Evolutionary conservation across 2,113 vertebrate genomes (phyloP), one percentile per base, ranked within the genome.

Genomic region (Canis aureus): DNA sequence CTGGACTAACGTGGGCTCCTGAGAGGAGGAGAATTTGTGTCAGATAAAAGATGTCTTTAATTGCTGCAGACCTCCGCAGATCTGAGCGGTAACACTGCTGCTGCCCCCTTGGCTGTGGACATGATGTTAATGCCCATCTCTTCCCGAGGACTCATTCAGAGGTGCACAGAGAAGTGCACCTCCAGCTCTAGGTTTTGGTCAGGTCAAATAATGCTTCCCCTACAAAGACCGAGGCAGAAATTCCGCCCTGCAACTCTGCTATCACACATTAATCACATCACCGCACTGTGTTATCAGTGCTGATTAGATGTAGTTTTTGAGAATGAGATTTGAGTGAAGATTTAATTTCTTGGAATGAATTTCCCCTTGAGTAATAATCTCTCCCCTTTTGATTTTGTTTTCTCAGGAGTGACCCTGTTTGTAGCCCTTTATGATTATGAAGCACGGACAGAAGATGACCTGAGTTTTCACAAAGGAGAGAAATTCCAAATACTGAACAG

Each of bases 401-500:
- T 96, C 88, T 25, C 98, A 99, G 99, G 99, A 98, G 99, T 99
- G 98, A 99, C 99, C 89, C 99, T 99, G 83, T 99, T 99, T 98
- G 99, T 99, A 98, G 99, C 99, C 13, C 99, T 99, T 97, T 99
- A 99, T 90, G 99, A 99, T 98, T 99, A 99, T 60, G 99, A 99
- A 98, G 99, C 99, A 49, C 99, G 99, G 97, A 99, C 99, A 16
- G 99, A 99, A 98, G 99, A 99, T 97, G 99, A 99, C 98, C 99
- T 99, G 93, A 99, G 99, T 99, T 99, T 99, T 99, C 99, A 99
- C 97, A 99, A 99, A 99, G 99, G 99, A 99, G 99, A 99, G 98
- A 99, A 99, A 97, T 99, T 99, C 98, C 99, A 99, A 98, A 99
- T 99, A 97, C 98, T 99, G 97, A 99, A 99, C 98, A 99, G 99